Evolutionary conservation across 2,113 vertebrate genomes (phyloP).

Genomic region (Sander lucioperca): DNA sequence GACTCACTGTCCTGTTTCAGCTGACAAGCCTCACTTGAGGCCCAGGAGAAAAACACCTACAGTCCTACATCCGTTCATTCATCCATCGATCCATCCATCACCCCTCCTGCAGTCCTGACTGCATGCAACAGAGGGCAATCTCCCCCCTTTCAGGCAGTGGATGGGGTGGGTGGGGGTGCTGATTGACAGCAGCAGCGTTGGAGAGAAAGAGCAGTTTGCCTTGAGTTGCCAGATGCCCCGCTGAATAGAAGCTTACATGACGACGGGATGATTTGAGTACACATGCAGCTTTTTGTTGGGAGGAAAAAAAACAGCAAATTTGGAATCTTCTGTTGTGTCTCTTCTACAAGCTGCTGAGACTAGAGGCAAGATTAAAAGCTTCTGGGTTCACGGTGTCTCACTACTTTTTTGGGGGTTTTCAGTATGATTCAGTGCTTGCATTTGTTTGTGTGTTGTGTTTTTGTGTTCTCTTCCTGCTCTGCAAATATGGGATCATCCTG

Average conservation of each 20-base stretch:
- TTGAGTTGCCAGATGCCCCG: slow-evolving; percentile 48
- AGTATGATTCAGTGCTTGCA: slow-evolving; percentile 10
- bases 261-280: slow-evolving; percentile 25
- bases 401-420: slow-evolving; percentile 36
- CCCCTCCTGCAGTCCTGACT: slow-evolving; percentile 45
- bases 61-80: background rate
- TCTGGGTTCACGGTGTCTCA: slow-evolving; percentile 42
- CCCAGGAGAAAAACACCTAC: no score
- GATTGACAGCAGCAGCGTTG: slow-evolving; percentile 57
- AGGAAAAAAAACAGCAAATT: slow-evolving; percentile 5
- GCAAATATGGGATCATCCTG: slow-evolving; percentile 37
- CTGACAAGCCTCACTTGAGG: no score
- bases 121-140: slow-evolving; percentile 57
- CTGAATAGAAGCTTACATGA: slow-evolving; percentile 41
- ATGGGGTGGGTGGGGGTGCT: slow-evolving; percentile 18
- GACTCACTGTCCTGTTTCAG: no score
- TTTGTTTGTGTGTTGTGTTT: slow-evolving; percentile 12
- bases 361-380: slow-evolving; percentile 53
- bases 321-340: slow-evolving; percentile 42
- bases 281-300: slow-evolving; percentile 52
- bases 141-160: slow-evolving; percentile 22
- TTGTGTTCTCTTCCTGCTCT: slow-evolving; percentile 34
- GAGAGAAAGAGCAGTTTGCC: slow-evolving; percentile 29
- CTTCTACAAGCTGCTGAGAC: slow-evolving; percentile 52
- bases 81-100: slow-evolving; percentile 1